Evolutionary conservation across 2,113 vertebrate genomes (phyloP), one percentile per base, ranked within the genome.

Genomic region (Lampris megalopsis): DNA sequence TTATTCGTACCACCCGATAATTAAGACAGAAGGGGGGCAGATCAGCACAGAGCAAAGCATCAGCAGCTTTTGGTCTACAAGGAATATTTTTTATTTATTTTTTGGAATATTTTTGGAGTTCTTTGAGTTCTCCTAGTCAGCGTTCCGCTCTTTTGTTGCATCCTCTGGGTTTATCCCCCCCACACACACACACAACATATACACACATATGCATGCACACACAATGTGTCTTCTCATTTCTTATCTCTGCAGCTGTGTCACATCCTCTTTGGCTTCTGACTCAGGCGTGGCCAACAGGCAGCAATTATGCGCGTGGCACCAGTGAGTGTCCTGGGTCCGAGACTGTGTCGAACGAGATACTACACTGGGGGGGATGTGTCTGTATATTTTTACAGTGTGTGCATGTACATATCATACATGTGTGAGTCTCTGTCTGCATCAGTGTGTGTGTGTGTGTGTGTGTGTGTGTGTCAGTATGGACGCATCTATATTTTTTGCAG

Each of bases 31-130:
- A 74, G 80, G 77, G 24, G 85, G 87, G 67, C 73, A 75, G 48
- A 82, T 75, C 1, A 6, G 57, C 61, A 9, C 65, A 41, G 60
- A 73, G 47, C 6, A 50, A 77, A 71, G 75, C 76, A 87, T 91
- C 85, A 90, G 89, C 86, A 88, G 68, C 77, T 88, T 24, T 83
- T 83, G 73, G 68, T 80, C 85, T 71, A 69, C 65, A 45, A 86
- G 85, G 85, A 90, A 86, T 84, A 79, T 24, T 50, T 73, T 80
- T 73, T 58, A 68, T 78, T 87, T 24, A 24, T 24, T 71, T 87
- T 88, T 82, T 72, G 50, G 84, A 71, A 41, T 0, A 3, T 53
- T n/a, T 68, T 24, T 24, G 24, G 63, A 71, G 47, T 66, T 77
- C 47, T 83, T 79, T 70, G 54, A 49, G 65, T 60, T 83, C 49